Percentiles rank a stretch among this genome's conserved stretches.
These are phyloP conservation scores for Acropora tenuis DNA, from an alignment of 64 coral and sea anemone species.

Conservation along the genomic window DNA sequence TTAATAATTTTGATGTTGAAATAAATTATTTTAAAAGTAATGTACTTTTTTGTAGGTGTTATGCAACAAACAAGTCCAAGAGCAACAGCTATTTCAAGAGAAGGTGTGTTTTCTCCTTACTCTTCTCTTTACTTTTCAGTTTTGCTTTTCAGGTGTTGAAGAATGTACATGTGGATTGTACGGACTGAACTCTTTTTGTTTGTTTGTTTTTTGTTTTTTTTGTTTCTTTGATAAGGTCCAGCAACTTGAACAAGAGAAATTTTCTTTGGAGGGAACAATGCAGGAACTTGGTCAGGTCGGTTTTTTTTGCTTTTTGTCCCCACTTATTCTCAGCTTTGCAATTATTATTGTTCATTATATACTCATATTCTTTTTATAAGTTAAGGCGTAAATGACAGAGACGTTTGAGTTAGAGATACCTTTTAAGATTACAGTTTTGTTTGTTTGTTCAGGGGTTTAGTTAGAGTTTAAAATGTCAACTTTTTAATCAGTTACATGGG, in stretches of 20 bases:
- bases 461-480: too few species aligned
- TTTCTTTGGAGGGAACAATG: slow-evolving; percentile 64
- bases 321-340: background rate
- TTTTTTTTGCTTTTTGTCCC: background rate
- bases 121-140: background rate
- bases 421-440: too few species aligned
- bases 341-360: too few species aligned
- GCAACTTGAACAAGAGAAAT: slow-evolving; percentile 62
- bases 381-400: too few species aligned
- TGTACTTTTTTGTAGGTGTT: slow-evolving; percentile 52
- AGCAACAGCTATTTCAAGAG: slow-evolving; percentile 58
- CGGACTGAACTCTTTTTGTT: background rate
- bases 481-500: too few species aligned
- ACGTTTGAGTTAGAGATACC: too few species aligned
- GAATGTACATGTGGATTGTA: too few species aligned
- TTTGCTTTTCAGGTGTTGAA: background rate
- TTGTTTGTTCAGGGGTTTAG: too few species aligned
- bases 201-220: background rate
- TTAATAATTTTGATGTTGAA: too few species aligned
- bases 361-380: too few species aligned
- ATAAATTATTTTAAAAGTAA: too few species aligned
- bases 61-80: slow-evolving; percentile 72
- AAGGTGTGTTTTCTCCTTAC: slow-evolving; percentile 25
- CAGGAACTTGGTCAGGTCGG: slow-evolving; percentile 79
- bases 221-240: slow-evolving; percentile 21